A percentile compares a stretch with the other conserved stretches of the same genome.
phyloP scores from a whole-genome alignment of 2,797 vertebrate genomes.

The Lagorchestes hirsutus region DNA sequence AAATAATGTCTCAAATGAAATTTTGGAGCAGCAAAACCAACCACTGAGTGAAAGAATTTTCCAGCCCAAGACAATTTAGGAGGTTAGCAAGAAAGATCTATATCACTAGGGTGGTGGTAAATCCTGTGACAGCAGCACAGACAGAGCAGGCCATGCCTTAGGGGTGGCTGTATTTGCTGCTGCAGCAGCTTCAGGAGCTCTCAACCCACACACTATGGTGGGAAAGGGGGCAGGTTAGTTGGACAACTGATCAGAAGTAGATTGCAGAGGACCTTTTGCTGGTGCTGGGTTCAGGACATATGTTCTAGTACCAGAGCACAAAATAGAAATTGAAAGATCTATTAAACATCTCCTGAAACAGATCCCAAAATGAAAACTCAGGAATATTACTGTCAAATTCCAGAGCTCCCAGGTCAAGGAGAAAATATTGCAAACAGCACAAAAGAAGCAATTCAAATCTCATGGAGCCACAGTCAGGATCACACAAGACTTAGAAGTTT shows the following conservation, averaged over 20 bases:
- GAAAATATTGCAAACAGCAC: too few relatives aligned
- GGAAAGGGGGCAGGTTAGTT: neutral
- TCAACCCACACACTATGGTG: neutral
- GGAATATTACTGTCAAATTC: too few relatives aligned
- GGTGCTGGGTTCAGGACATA: neutral
- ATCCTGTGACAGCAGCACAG: neutral
- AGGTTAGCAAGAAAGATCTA: neutral
- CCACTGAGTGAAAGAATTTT: neutral
- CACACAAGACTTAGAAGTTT: too few relatives aligned
- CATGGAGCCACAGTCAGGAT: too few relatives aligned
- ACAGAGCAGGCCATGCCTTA: neutral
- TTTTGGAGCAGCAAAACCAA: neutral
- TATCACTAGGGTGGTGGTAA: neutral
- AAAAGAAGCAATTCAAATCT: too few relatives aligned
- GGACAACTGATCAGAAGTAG: neutral
- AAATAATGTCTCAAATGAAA: neutral
- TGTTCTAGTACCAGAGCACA: too few relatives aligned
- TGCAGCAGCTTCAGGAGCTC: neutral
- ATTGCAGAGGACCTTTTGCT: neutral
- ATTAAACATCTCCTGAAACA: too few relatives aligned
- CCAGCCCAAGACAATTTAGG: too few relatives aligned
- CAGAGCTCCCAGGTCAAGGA: too few relatives aligned
- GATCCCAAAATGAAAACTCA: too few relatives aligned
- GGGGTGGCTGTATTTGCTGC: neutral
- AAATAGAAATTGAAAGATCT: too few relatives aligned